phyloP scores from a whole-genome alignment of 2,113 vertebrate species.

The Vulpes vulpes region DNA sequence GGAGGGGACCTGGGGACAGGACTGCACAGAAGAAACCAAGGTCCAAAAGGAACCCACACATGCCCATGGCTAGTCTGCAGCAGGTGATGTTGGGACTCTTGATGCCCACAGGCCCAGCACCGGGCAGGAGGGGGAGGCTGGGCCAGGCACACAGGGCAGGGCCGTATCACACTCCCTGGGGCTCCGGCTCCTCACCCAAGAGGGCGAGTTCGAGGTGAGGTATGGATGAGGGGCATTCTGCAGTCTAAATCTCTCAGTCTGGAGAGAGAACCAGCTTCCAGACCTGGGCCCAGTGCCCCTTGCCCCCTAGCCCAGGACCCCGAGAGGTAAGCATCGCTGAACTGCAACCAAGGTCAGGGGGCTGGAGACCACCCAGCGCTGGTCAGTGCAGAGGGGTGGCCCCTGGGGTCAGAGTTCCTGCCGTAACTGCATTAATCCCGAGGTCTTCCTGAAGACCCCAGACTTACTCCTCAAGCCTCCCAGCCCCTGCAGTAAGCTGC shows the following conservation, averaged over 20 bases:
- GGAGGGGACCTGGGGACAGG: background rate
- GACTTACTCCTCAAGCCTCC: background rate
- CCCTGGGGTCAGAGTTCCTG: background rate
- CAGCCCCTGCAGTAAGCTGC: background rate
- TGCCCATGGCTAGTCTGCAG: background rate
- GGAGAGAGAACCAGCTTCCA: background rate
- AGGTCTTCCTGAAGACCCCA: background rate
- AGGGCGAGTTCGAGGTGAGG: accelerated
- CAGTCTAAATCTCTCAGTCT: background rate
- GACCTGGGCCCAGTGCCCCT: background rate
- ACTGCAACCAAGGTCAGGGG: background rate
- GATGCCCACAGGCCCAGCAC: background rate
- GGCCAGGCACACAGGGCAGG: too few relatives aligned
- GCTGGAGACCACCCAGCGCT: too few relatives aligned
- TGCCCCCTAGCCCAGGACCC: background rate
- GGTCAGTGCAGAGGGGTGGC: background rate
- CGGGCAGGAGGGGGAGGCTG: background rate
- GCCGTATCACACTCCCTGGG: background rate
- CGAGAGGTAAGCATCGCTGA: background rate
- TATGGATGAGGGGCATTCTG: background rate
- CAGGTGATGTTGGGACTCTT: background rate
- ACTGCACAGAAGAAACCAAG: accelerated
- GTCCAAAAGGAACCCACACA: background rate
- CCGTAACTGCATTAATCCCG: accelerated
- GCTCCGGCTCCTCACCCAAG: background rate